Conservation (phyloP, 2,888 invertebrate species). For the Pachymerium ferrugineum region DNA sequence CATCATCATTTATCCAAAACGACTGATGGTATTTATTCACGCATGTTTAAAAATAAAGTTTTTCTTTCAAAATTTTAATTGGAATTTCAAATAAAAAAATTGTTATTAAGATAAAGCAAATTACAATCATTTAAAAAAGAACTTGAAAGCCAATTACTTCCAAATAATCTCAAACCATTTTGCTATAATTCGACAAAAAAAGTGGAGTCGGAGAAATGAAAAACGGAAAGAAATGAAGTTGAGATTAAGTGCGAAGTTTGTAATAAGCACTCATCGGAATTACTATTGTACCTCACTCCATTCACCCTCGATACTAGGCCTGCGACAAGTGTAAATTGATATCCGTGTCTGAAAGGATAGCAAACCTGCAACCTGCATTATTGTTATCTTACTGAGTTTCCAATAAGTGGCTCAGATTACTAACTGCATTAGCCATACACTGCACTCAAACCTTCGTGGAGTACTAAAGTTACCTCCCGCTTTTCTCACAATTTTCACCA, state of each 20-base stretch:
- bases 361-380: constrained; percentile 6
- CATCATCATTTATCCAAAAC: too few relatives aligned
- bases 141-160: too few relatives aligned
- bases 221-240: too few relatives aligned
- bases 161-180: too few relatives aligned
- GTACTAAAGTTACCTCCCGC: background rate
- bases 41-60: too few relatives aligned
- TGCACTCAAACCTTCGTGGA: background rate
- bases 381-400: constrained; percentile 22
- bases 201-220: too few relatives aligned
- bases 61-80: too few relatives aligned
- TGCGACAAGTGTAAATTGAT: constrained; percentile 11
- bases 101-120: too few relatives aligned
- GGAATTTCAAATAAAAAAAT: too few relatives aligned
- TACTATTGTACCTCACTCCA: background rate
- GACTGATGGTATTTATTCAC: too few relatives aligned
- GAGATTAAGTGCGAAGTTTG: background rate
- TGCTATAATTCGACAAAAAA: too few relatives aligned
- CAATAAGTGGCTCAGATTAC: constrained; percentile 22
- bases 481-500: background rate
- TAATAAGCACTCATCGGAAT: constrained; percentile 19
- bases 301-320: background rate
- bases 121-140: too few relatives aligned
- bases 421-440: constrained; percentile 1
- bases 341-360: background rate